Percentiles rank a stretch among this genome's conserved stretches.
Evolutionary conservation across 30 jellyfish, hydroid and myxozoan genomes (phyloP).

Genomic region (Hydra vulgaris): DNA sequence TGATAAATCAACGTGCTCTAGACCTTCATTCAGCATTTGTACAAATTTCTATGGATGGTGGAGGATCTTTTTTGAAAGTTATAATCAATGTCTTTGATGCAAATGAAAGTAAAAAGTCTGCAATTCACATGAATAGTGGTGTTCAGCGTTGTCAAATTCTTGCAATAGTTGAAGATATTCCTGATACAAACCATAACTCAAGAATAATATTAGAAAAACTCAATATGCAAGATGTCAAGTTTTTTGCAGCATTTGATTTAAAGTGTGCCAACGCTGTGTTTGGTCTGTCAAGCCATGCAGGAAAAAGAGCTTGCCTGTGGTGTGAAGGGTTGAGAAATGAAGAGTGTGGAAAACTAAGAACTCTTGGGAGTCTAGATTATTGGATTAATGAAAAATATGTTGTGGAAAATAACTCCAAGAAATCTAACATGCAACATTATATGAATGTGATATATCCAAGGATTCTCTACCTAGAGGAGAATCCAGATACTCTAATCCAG

Average conservation of each 20-base stretch:
- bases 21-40: neutral
- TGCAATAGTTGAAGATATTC: too few relatives aligned
- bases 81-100: neutral
- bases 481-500: neutral
- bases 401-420: neutral
- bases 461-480: neutral
- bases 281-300: neutral
- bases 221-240: neutral
- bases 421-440: neutral
- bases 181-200: too few relatives aligned
- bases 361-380: neutral
- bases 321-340: neutral
- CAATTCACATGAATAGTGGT: neutral
- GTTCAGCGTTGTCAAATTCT: too few relatives aligned
- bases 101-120: neutral
- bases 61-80: neutral
- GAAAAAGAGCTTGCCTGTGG: neutral
- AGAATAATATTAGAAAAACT: neutral
- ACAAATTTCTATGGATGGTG: neutral
- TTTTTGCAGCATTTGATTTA: neutral
- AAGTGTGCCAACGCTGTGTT: neutral
- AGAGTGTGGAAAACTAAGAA: neutral
- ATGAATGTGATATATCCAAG: neutral
- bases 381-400: neutral
- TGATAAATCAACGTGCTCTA: too few relatives aligned